phyloP scores from a whole-genome alignment of 2,113 vertebrate genomes.

The Rhynchomys soricoides region DNA sequence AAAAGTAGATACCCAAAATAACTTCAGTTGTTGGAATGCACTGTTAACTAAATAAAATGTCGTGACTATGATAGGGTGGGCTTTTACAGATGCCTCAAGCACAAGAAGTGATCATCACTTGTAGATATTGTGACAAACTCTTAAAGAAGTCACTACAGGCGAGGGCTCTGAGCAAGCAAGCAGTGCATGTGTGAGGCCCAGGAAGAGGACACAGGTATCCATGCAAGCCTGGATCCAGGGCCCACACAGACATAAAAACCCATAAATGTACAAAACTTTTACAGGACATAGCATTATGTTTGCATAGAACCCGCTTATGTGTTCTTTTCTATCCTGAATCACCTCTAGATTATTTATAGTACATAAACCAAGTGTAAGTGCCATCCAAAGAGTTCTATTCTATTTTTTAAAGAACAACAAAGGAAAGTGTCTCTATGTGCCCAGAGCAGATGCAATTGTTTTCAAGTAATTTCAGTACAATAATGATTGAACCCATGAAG shows the following conservation, averaged over 20 bases:
- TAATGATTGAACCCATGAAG: neutral
- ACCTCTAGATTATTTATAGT: neutral
- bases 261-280: neutral
- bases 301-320: neutral
- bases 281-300: neutral
- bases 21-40: neutral
- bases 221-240: neutral
- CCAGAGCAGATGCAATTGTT: neutral
- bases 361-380: neutral
- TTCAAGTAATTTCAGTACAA: neutral
- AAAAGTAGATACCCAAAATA: neutral
- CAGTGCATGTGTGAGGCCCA: neutral
- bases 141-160: fast-evolving
- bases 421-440: neutral
- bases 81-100: neutral
- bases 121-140: neutral
- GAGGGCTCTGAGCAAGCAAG: neutral
- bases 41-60: slow-evolving; percentile 20
- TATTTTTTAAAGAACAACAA: neutral
- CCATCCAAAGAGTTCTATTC: too few species aligned
- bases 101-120: neutral
- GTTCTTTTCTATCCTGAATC: neutral
- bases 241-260: neutral
- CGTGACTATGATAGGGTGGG: neutral
- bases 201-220: neutral